These are phyloP conservation scores for Himalopsyche tibetana DNA, from an alignment of 2,888 invertebrate genomes.

Conservation along the genomic window DNA sequence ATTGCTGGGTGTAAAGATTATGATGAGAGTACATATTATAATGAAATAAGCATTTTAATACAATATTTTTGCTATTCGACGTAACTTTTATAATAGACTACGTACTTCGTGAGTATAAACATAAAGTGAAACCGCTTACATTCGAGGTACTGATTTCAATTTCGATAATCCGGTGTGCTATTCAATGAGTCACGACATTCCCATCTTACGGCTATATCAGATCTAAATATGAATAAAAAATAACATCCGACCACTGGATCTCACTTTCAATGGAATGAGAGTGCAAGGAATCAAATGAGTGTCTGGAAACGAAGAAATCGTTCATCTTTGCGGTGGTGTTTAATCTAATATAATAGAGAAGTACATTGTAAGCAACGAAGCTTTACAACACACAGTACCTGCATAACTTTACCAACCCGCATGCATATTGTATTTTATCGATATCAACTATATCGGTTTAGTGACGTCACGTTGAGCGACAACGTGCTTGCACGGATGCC, in stretches of 20 bases:
- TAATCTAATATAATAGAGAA: background rate
- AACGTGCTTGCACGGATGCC: no score
- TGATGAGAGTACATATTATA: background rate
- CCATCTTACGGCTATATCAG: conserved; percentile 25
- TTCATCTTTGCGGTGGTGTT: background rate
- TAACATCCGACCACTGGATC: background rate
- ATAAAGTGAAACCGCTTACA: background rate
- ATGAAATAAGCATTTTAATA: no score
- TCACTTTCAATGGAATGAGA: conserved; percentile 9
- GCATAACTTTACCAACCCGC: no score
- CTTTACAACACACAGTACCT: no score
- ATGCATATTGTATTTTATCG: no score
- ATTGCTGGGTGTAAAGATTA: background rate
- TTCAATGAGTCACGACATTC: conserved; percentile 33
- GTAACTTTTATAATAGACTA: background rate
- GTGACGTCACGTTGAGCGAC: no score
- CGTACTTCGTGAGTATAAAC: background rate
- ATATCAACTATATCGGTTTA: no score
- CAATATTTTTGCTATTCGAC: no score
- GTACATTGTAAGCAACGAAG: background rate
- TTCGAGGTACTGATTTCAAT: conserved; percentile 5
- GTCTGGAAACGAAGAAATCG: background rate
- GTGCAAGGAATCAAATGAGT: conserved; percentile 8
- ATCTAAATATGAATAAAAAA: conserved; percentile 1
- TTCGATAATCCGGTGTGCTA: conserved; percentile 39